These are phyloP conservation scores for Lagocephalus sceleratus DNA, from an alignment of 2,797 vertebrate genomes.

Conservation along the genomic window DNA sequence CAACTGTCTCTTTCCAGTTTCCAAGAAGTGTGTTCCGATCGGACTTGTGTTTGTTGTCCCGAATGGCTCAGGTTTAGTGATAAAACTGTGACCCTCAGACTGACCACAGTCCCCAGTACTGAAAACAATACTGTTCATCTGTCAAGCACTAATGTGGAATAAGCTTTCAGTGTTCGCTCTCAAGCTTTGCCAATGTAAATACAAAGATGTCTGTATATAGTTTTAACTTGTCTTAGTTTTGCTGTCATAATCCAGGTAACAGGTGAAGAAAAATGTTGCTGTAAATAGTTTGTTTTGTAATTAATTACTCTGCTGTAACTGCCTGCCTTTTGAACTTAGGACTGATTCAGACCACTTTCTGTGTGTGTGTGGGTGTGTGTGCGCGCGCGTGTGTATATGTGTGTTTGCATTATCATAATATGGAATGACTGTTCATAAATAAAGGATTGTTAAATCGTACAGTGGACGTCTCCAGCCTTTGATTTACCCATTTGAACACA, in stretches of 20 bases:
- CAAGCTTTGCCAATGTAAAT: constrained; percentile 63
- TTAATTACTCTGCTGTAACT: constrained; percentile 65
- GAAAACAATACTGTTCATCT: constrained; percentile 35
- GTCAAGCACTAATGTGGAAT: constrained; percentile 52
- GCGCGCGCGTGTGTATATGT: constrained; percentile 52
- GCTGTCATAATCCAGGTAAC: constrained; percentile 57
- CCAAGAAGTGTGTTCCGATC: constrained; percentile 4
- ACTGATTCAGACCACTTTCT: constrained; percentile 68
- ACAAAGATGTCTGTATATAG: constrained; percentile 65
- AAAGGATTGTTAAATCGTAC: constrained; percentile 68
- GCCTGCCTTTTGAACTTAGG: constrained; percentile 53
- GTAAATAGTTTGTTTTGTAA: constrained; percentile 57
- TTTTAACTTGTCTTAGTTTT: constrained; percentile 54
- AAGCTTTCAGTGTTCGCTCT: constrained; percentile 41
- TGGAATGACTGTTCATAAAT: constrained; percentile 67
- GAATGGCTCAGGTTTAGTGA: constrained; percentile 60
- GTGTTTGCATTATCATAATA: constrained; percentile 51
- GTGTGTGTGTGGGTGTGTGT: constrained; percentile 49
- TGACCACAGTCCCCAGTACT: constrained; percentile 16
- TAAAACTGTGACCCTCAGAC: constrained; percentile 26
- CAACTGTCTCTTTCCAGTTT: constrained; percentile 7
- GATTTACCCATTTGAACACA: too few species aligned
- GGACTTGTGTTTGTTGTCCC: constrained; percentile 44
- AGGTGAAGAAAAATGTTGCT: constrained; percentile 40
- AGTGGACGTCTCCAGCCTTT: constrained; percentile 4